Evolutionary conservation across 2,888 invertebrate species (phyloP), one percentile per base, ranked within the genome.

Genomic region (Sthenelais limicola): DNA sequence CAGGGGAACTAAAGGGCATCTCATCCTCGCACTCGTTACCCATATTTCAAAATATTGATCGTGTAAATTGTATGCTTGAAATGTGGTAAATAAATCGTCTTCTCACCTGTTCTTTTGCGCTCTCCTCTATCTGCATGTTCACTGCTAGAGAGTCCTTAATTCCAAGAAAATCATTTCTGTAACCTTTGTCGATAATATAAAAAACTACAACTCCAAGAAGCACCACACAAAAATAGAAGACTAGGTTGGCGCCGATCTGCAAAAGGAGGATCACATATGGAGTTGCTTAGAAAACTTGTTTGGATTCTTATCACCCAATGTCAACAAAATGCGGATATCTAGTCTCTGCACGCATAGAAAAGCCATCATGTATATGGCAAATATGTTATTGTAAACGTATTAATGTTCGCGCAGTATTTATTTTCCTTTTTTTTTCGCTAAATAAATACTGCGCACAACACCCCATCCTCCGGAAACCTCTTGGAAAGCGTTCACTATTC

Each of bases 111-210:
- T 97, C 96, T 73, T 94, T 94, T 79, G 95, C 94, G 88, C 96
- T 95, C 86, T 96, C 95, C 88, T 97, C 96, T 80, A 97, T 95
- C 71, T 95, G 93, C 82, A 96, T 91, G 88, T 96, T 96, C 80
- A 96, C 94, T 84, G 95, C 94, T 78, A 97, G 90, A 82, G 96
- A 96, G 88, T 94, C 93, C 84, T 95, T 93, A 3, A 96, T 96
- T 88, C 96, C 95, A 76, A 94, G 90, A 86, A 96, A 96, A 54
- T 96, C 95, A 73, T 93, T 90, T 58, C 96, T 91, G 84, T 96
- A 96, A 88, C 95, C 94, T 79, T 93, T 92, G 87, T 96, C 96
- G 79, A 92, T 92, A 85, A 94, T 90, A 74, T 92, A 91, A 85
- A 92, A 93, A 51, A 92, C 92, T 73, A 92, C 90, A 43, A 92